phyloP scores from a whole-genome alignment of 2,888 invertebrate species.

The Amphiduros pacificus region DNA sequence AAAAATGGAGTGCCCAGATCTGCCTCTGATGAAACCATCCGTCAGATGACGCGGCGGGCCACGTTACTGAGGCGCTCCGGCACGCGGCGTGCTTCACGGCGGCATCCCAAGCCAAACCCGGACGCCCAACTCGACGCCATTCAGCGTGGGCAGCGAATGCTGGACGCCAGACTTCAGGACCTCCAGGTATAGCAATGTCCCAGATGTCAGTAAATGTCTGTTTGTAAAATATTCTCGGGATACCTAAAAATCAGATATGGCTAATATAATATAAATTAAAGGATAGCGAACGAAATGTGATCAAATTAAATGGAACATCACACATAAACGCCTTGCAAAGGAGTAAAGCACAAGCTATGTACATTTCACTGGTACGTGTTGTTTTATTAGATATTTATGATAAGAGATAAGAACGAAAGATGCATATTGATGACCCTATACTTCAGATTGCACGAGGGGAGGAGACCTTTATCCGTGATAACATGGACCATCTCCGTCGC shows the following conservation, averaged over 20 bases:
- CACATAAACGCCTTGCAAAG: too few relatives aligned
- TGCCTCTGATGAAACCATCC: neutral
- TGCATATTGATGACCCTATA: too few relatives aligned
- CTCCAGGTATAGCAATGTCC: constrained; percentile 43
- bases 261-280: too few relatives aligned
- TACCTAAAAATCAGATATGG: too few relatives aligned
- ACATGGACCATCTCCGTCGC: neutral
- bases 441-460: neutral
- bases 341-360: too few relatives aligned
- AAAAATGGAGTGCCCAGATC: neutral
- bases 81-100: neutral
- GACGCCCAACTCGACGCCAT: constrained; percentile 54
- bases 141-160: constrained; percentile 52
- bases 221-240: too few relatives aligned
- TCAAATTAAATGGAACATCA: too few relatives aligned
- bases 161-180: constrained; percentile 56
- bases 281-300: too few relatives aligned
- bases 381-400: too few relatives aligned
- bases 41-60: constrained; percentile 10
- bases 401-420: too few relatives aligned
- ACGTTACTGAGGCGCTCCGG: neutral
- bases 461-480: neutral
- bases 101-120: neutral
- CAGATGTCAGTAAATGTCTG: too few relatives aligned
- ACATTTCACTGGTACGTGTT: too few relatives aligned